A percentile compares a stretch with the other conserved stretches of the same genome.
Conservation (phyloP, 1,140 invertebrate genomes). For the Pachypsylla venusta region DNA sequence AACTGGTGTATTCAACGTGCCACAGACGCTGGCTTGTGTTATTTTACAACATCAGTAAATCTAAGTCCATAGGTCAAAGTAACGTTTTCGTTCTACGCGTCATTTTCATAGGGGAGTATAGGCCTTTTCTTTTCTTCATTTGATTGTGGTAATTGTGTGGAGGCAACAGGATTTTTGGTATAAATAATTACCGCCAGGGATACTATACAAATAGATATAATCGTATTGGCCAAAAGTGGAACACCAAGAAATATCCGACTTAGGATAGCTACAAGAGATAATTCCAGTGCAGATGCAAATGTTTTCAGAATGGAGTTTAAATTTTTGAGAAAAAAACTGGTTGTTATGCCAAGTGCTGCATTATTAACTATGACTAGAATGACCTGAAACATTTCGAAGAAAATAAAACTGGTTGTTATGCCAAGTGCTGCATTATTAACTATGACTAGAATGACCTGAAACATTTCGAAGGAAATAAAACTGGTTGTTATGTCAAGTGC, state of each 20-base stretch:
- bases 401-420: slow-evolving; percentile 85
- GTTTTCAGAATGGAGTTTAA: slow-evolving; percentile 94
- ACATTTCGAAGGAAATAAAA: slow-evolving; percentile 42
- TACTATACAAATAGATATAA: slow-evolving; percentile 67
- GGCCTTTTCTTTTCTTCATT: no score
- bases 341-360: slow-evolving; percentile 80
- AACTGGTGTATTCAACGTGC: no score
- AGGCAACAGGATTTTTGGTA: slow-evolving; percentile 72
- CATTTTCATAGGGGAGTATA: no score
- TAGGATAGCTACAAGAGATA: slow-evolving; percentile 78
- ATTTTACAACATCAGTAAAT: no score
- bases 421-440: slow-evolving; percentile 82
- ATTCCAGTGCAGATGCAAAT: slow-evolving; percentile 85
- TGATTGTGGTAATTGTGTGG: no score
- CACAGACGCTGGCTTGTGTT: no score
- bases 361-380: slow-evolving; percentile 77
- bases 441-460: slow-evolving; percentile 60
- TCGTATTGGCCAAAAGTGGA: slow-evolving; percentile 66
- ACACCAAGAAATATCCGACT: slow-evolving; percentile 82
- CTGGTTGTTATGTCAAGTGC: slow-evolving; percentile 85
- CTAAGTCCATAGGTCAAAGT: no score
- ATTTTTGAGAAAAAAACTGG: slow-evolving; percentile 82
- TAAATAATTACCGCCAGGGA: slow-evolving; percentile 72
- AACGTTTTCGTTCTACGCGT: no score
- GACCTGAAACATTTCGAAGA: slow-evolving; percentile 42